Conservation (phyloP, 2,113 vertebrate genomes). For the Sylvilagus bachmani region DNA sequence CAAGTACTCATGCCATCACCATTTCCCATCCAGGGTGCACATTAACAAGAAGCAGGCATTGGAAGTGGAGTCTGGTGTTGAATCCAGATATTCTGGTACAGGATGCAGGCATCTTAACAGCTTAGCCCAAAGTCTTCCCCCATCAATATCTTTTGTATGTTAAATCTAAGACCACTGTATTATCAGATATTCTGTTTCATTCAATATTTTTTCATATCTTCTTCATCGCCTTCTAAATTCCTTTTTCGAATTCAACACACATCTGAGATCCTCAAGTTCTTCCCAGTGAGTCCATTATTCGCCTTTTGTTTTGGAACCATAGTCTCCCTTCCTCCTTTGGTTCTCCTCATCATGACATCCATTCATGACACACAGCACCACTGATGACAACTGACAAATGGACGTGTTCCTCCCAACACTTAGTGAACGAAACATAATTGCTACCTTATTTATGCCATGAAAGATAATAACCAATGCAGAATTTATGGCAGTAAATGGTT, state of each 20-base stretch:
- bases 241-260: background rate
- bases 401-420: background rate
- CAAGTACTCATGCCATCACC: no score
- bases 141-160: background rate
- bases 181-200: background rate
- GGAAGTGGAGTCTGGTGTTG: no score
- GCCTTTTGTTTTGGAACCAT: background rate
- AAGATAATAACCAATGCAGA: constrained; percentile 27
- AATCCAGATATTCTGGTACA: no score
- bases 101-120: no score
- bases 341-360: background rate
- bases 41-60: no score
- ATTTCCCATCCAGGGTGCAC: no score
- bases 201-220: background rate
- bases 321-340: background rate
- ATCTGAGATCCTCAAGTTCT: background rate
- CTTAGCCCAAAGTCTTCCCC: no score
- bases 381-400: background rate
- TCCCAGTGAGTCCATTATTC: background rate
- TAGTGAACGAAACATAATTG: background rate
- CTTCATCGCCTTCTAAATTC: constrained; percentile 10
- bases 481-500: constrained; percentile 44
- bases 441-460: background rate
- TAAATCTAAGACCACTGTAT: constrained; percentile 2
- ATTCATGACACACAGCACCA: background rate